Evolutionary conservation across 1,140 invertebrate species (phyloP).

Genomic region (Macrosteles quadrilineatus): DNA sequence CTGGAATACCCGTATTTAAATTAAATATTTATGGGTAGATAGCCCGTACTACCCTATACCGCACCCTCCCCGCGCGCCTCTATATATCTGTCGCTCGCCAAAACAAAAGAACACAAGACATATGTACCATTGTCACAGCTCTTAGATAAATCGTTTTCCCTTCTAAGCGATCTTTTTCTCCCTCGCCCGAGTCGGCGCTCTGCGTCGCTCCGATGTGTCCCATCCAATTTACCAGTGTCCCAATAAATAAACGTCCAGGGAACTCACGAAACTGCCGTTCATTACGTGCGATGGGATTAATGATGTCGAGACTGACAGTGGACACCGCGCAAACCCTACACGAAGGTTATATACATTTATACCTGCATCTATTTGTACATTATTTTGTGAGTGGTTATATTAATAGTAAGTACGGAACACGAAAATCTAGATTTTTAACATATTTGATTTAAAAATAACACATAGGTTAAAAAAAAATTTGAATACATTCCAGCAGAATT

Average conservation of each 20-base stretch:
- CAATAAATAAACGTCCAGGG: conserved; percentile 16
- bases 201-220: background rate
- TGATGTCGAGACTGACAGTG: too few relatives aligned
- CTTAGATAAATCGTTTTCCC: conserved; percentile 30
- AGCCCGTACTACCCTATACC: conserved; percentile 3
- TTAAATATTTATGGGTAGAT: conserved; percentile 25
- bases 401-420: too few relatives aligned
- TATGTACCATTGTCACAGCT: conserved; percentile 30
- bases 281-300: too few relatives aligned
- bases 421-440: too few relatives aligned
- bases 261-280: background rate
- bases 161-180: conserved; percentile 29
- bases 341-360: too few relatives aligned
- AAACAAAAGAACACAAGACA: conserved; percentile 30
- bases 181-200: background rate
- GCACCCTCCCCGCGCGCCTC: background rate
- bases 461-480: too few relatives aligned
- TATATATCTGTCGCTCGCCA: conserved; percentile 27
- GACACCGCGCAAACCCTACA: too few relatives aligned
- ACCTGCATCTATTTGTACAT: too few relatives aligned
- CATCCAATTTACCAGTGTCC: conserved; percentile 22
- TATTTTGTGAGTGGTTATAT: too few relatives aligned
- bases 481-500: too few relatives aligned
- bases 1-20: background rate
- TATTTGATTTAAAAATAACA: too few relatives aligned